These are phyloP conservation scores for Heteronetta atricapilla DNA, from an alignment of 2,113 vertebrate genomes.

Conservation along the genomic window DNA sequence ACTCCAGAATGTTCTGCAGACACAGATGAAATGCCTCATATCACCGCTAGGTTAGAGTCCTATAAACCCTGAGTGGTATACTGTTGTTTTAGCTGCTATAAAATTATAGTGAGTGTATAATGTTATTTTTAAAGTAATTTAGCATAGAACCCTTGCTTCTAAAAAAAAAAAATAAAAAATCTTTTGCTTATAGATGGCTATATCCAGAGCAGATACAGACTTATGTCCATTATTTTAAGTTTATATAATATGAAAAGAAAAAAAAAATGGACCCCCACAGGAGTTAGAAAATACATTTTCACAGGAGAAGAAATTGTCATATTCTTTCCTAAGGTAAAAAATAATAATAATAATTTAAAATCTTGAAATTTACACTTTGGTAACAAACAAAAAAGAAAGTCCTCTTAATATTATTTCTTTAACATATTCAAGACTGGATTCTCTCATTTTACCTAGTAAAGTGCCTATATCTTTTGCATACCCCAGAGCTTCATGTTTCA, in stretches of 20 bases:
- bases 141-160: background rate
- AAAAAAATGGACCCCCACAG: background rate
- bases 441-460: background rate
- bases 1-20: background rate
- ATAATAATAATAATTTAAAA: background rate
- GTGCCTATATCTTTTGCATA: background rate
- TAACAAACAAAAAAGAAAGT: background rate
- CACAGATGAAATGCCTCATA: background rate
- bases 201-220: background rate
- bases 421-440: background rate
- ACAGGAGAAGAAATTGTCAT: background rate
- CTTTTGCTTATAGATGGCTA: background rate
- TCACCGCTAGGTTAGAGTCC: background rate
- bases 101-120: background rate
- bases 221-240: background rate
- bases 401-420: background rate
- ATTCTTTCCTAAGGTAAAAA: background rate
- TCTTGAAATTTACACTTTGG: background rate
- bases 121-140: background rate
- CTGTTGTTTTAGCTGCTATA: background rate
- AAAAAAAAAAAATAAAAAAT: too few species aligned
- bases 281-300: background rate
- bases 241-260: background rate
- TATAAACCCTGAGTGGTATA: background rate
- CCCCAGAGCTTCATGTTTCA: constrained; percentile 3